Evolutionary conservation across 2,113 vertebrate species (phyloP), one percentile per base, ranked within the genome.

Genomic region (Rhagologus leucostigma): DNA sequence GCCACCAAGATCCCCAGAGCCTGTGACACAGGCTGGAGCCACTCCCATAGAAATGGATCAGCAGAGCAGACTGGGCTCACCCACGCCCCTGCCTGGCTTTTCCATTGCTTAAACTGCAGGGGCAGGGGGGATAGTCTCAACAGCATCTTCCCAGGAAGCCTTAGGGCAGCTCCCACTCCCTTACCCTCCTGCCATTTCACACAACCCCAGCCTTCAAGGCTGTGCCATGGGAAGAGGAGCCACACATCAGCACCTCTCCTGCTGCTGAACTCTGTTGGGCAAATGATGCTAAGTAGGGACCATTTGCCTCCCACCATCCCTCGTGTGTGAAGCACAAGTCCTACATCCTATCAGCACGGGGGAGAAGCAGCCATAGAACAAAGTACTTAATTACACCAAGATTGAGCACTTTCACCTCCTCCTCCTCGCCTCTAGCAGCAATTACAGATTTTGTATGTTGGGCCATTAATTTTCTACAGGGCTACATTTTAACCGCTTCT

Each of bases 381-480:
- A 86, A 78, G 57, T 56, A 81, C 59, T 67, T 96, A 94, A 96
- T 94, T 88, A 92, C 41, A 60, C 32, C 21, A 76, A 64, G 87
- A 94, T 3, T 64, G 52, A 96, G 84, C 62, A 62, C 87, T 91
- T 95, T 55, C 24, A 79, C 85, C 65, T 62, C 88, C 41, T 83
- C 76, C 94, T 97, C 88, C 84, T 91, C 1, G 7, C 83, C 37
- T 60, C 68, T 68, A 78, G 79, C 92, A 78, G 96, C 95, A 94
- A 94, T 96, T 96, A 94, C 76, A 87, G 83, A 75, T 86, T 94
- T 93, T 92, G 90, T 87, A 53, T 64, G 56, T 89, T 71, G 88
- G 86, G 69, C 88, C 92, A 92, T 97, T 96, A 96, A 95, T 96
- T 95, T 95, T 81, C 73, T 46, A 64, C 52, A 88, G 21, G 42